Conservation (phyloP, 2,113 vertebrate species). For the Tonatia bakeri region DNA sequence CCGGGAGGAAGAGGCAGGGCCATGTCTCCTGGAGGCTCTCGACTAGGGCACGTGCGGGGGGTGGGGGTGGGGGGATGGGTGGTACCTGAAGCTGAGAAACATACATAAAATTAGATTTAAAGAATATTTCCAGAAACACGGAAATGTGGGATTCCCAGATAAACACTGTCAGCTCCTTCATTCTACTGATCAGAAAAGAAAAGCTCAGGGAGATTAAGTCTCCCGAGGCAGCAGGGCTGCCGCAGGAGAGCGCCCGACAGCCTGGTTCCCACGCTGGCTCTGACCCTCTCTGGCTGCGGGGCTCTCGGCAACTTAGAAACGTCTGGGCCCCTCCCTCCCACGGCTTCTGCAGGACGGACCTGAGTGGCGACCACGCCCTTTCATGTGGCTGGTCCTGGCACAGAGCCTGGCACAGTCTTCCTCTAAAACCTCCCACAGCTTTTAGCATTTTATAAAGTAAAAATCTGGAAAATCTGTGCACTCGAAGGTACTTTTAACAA, state of each 20-base stretch:
- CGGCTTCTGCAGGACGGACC: fast-evolving
- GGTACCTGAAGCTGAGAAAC: neutral
- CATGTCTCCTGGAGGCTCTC: no score
- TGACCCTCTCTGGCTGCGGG: neutral
- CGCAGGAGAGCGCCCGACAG: neutral
- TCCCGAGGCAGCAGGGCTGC: neutral
- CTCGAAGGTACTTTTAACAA: neutral
- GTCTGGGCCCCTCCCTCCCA: fast-evolving
- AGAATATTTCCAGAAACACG: neutral
- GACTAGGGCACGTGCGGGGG: fast-evolving
- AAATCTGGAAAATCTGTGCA: neutral
- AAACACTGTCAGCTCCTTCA: neutral
- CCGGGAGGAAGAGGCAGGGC: neutral
- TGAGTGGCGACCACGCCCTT: no score
- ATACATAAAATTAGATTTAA: neutral
- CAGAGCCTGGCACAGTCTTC: neutral
- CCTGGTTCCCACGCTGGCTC: neutral
- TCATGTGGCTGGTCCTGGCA: neutral
- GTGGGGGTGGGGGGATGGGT: no score
- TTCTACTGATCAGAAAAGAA: neutral
- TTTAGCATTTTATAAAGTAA: neutral
- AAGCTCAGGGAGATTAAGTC: neutral
- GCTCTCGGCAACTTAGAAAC: fast-evolving
- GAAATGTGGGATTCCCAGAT: neutral
- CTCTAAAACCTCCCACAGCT: neutral